Percentiles rank a stretch among this genome's conserved stretches.
Conservation (phyloP, 2,888 invertebrate species). For the Melanargia galathea region DNA sequence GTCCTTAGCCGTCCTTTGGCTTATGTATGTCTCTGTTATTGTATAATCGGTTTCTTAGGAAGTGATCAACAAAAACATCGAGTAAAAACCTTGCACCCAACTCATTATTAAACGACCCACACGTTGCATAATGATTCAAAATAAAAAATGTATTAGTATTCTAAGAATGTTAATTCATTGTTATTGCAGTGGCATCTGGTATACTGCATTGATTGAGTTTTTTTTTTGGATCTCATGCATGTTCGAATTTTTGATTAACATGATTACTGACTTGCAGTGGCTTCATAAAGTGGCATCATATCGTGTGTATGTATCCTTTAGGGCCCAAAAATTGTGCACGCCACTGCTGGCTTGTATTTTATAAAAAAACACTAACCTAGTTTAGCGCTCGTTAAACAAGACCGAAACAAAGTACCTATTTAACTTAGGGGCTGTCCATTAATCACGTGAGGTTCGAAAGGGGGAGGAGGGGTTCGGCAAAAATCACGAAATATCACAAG, state of each 20-base stretch:
- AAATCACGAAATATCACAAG: too few species aligned
- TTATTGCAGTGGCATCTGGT: conserved; percentile 3
- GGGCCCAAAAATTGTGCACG: too few species aligned
- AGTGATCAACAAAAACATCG: conserved; percentile 18
- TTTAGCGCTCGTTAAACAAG: too few species aligned
- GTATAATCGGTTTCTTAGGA: conserved; percentile 19
- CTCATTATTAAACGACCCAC: conserved; percentile 24
- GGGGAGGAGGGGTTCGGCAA: too few species aligned
- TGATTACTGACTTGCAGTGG: not conserved
- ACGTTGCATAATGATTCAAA: conserved; percentile 27
- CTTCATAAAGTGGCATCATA: too few species aligned
- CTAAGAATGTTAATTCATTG: conserved; percentile 19
- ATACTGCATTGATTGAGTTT: not conserved
- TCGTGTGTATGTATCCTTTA: too few species aligned
- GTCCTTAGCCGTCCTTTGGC: conserved; percentile 15
- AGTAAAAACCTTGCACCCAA: conserved; percentile 13
- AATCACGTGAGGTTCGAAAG: too few species aligned
- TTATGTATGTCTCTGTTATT: conserved; percentile 7
- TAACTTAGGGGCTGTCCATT: too few species aligned
- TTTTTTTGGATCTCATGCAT: too few species aligned
- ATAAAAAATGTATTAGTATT: conserved; percentile 21
- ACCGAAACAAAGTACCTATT: too few species aligned
- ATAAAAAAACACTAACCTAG: too few species aligned
- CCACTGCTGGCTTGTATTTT: too few species aligned
- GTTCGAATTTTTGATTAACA: not conserved